Evolutionary conservation across 35 echinoderm and acorn worm species (phyloP).

Genomic region (Ophioderma brevispina): DNA sequence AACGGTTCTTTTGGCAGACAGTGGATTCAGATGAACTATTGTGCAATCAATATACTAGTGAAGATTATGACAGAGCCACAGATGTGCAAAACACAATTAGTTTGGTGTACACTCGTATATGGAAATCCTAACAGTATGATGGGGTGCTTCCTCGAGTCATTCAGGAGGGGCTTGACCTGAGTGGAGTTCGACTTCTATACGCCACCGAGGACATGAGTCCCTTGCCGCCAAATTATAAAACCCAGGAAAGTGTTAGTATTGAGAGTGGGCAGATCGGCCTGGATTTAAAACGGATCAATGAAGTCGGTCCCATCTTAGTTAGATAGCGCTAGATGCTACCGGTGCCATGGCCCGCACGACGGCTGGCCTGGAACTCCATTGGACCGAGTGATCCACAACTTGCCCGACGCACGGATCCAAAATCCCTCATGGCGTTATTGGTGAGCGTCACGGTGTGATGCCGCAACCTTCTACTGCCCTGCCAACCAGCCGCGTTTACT

Average conservation of each 20-base stretch:
- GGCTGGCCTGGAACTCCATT: conserved; percentile 77
- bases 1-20: conserved; percentile 92
- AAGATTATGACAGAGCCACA: conserved; percentile 43
- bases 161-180: conserved; percentile 80
- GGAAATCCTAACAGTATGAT: conserved; percentile 41
- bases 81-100: conserved; percentile 91
- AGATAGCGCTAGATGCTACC: no score
- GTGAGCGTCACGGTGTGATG: conserved; percentile 65
- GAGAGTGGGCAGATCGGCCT: not conserved
- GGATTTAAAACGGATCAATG: not conserved
- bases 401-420: conserved; percentile 86
- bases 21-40: conserved; percentile 60
- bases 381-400: conserved; percentile 88
- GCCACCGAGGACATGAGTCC: conserved; percentile 24
- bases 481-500: conserved; percentile 84
- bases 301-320: conserved; percentile 41
- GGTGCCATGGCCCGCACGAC: conserved; percentile 72
- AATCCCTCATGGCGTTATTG: conserved; percentile 83
- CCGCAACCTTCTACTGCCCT: conserved; percentile 77
- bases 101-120: conserved; percentile 76
- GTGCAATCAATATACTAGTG: conserved; percentile 20
- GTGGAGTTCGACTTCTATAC: conserved; percentile 81
- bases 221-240: conserved; percentile 5
- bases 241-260: not conserved
- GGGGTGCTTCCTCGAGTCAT: conserved; percentile 71